These are phyloP conservation scores for Holacanthella duospinosa DNA, from an alignment of 2,888 invertebrate genomes.

Conservation along the genomic window DNA sequence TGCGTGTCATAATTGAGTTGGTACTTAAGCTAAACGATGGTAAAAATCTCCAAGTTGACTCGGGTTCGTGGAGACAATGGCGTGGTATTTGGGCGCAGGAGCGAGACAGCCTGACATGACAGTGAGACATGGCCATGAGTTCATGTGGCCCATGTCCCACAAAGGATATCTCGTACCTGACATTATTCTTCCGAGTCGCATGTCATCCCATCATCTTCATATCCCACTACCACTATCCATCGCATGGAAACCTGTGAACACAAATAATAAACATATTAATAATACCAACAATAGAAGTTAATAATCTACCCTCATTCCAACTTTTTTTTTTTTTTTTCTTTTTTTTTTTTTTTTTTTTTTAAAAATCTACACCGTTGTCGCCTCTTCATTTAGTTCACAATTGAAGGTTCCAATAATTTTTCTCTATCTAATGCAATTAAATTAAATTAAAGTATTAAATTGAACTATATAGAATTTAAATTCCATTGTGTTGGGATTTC, in stretches of 20 bases:
- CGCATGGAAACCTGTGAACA: conserved; percentile 1
- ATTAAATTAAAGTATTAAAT: too few relatives aligned
- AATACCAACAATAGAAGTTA: not conserved
- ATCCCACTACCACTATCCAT: not conserved
- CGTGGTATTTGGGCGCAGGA: not conserved
- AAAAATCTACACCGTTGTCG: too few relatives aligned
- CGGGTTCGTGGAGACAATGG: not conserved
- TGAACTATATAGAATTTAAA: too few relatives aligned
- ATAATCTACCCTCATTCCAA: not conserved
- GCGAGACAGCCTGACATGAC: not conserved
- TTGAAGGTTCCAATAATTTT: too few relatives aligned
- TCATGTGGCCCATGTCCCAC: not conserved
- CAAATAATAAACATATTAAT: conserved; percentile 3
- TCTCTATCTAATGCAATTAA: too few relatives aligned
- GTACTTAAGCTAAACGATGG: conserved; percentile 2
- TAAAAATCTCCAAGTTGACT: conserved; percentile 2
- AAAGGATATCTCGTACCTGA: not conserved
- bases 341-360: too few relatives aligned
- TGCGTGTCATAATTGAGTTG: conserved; percentile 6
- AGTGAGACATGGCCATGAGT: not conserved
- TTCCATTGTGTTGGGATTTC: too few relatives aligned
- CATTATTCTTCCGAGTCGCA: not conserved
- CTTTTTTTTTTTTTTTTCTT: too few relatives aligned
- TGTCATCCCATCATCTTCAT: not conserved
- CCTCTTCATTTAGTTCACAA: too few relatives aligned